These are phyloP conservation scores for Himalopsyche tibetana DNA, from an alignment of 2,888 invertebrate species.

Conservation along the genomic window DNA sequence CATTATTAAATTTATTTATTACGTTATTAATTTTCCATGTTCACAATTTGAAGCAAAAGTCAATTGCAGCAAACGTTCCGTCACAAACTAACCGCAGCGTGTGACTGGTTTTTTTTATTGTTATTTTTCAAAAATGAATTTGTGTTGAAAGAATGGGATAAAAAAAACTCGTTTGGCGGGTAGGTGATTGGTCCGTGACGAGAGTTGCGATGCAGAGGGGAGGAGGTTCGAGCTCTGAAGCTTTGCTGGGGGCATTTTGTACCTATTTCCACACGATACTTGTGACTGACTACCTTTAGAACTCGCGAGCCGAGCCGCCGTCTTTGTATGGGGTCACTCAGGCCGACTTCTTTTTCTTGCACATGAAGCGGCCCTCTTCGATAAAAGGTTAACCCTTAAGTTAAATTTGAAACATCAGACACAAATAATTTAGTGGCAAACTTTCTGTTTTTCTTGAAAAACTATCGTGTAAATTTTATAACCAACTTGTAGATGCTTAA, in stretches of 20 bases:
- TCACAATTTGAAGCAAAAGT: not conserved
- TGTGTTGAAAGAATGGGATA: slow-evolving; percentile 55
- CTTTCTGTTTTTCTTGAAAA: no score
- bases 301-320: slow-evolving; percentile 34
- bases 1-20: no score
- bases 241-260: slow-evolving; percentile 63
- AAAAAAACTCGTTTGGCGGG: slow-evolving; percentile 63
- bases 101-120: slow-evolving; percentile 53
- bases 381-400: not conserved
- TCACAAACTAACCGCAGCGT: slow-evolving; percentile 48
- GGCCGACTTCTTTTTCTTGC: slow-evolving; percentile 48
- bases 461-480: no score
- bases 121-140: slow-evolving; percentile 61
- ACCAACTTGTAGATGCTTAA: no score
- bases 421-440: no score
- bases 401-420: no score
- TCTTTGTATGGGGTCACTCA: slow-evolving; percentile 58
- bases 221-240: slow-evolving; percentile 51
- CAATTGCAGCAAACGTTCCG: slow-evolving; percentile 39
- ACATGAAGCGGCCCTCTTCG: slow-evolving; percentile 13
- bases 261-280: slow-evolving; percentile 49
- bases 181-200: slow-evolving; percentile 56
- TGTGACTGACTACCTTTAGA: slow-evolving; percentile 44
- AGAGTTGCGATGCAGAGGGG: slow-evolving; percentile 47
- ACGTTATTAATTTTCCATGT: not conserved